Evolutionary conservation across 1,140 invertebrate species (phyloP), one percentile per base, ranked within the genome.

Genomic region (Drosophila nigromelanica): DNA sequence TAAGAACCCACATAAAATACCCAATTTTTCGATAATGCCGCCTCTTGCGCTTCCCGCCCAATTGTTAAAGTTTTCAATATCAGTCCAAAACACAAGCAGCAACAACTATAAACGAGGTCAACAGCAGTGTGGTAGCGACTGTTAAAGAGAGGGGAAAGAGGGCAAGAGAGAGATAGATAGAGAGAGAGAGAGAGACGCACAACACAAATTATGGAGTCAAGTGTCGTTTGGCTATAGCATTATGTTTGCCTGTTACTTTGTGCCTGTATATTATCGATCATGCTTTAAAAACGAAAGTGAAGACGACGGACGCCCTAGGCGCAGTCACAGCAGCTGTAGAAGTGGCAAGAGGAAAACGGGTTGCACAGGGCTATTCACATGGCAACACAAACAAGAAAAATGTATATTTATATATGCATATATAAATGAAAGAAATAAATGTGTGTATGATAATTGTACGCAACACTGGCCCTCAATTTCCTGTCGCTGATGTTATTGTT

Each of bases 191-290:
- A 39, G 18, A 54, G 60, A 10, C 58, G 59, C 24, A 47, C 14
- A 43, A 33, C 37, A 43, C 7, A 42, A 30, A 68, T 39, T 35
- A 8, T 59, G 27, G 42, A 54, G 55, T 48, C 48, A 42, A 40
- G 35, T 33, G n/a, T 27, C 64, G 45, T 47, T 52, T 18, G 55
- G 40, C 64, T 74, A 43, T 33, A 45, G 35, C 7, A 40, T 67
- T 78, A 64, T 85, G 81, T 24, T 77, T 59, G 50, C 81, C 81
- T 85, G 82, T 63, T 85, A 87, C 78, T 58, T 50, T 61, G 64
- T 85, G 81, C 81, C 81, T 67, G 66, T 80, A 85, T 87, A 85
- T 85, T 85, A 85, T 85, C 81, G 81, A 85, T 85, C 81, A 85
- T 85, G 81, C 69, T 83, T 86, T 68, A 60, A 85, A 85, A 87